phyloP scores from a whole-genome alignment of 2,797 vertebrate species.

The Cephalopachus bancanus region DNA sequence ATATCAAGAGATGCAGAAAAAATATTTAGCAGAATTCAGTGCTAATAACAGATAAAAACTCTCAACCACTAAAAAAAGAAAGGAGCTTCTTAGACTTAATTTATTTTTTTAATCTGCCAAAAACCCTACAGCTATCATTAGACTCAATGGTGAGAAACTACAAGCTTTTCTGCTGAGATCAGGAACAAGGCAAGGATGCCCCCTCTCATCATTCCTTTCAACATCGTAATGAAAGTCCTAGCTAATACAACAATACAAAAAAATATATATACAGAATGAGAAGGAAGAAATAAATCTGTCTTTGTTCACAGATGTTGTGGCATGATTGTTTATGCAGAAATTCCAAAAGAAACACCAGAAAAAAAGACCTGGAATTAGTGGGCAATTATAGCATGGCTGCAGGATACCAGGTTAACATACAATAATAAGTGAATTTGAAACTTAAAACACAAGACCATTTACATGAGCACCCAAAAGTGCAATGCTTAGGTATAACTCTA shows the following conservation, averaged over 20 bases:
- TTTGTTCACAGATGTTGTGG: background rate
- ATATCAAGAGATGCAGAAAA: too few relatives aligned
- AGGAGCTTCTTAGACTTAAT: too few relatives aligned
- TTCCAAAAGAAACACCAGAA: too few relatives aligned
- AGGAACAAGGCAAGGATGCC: background rate
- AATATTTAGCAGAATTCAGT: too few relatives aligned
- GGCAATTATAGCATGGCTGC: too few relatives aligned
- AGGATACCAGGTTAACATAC: too few relatives aligned
- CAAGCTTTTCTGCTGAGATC: background rate
- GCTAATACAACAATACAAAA: background rate
- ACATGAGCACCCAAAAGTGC: too few relatives aligned
- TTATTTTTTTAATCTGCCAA: too few relatives aligned
- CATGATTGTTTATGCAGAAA: background rate
- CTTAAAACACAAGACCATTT: too few relatives aligned
- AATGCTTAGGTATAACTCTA: background rate
- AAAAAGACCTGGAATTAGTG: too few relatives aligned
- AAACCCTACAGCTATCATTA: background rate
- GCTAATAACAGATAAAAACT: background rate
- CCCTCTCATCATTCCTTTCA: background rate
- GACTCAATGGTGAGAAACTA: background rate
- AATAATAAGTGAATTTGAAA: too few relatives aligned
- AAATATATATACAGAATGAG: background rate
- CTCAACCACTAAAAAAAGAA: too few relatives aligned
- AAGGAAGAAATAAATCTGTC: background rate
- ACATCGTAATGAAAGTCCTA: background rate